phyloP scores from a whole-genome alignment of 2,797 vertebrate genomes.

The Acomys russatus region DNA sequence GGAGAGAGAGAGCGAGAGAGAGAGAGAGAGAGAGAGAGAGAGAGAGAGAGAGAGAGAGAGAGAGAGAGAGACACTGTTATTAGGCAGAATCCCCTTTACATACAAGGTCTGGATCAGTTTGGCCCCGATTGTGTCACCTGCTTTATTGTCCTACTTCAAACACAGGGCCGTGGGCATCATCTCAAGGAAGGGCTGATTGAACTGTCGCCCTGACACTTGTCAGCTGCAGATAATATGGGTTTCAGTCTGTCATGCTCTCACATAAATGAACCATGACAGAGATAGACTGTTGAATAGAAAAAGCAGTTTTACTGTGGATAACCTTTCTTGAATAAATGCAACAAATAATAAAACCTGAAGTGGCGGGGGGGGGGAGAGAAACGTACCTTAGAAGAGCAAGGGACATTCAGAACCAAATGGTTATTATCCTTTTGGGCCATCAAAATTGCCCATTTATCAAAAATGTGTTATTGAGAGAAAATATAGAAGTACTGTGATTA shows the following conservation, averaged over 20 bases:
- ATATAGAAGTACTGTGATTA: conserved; percentile 66
- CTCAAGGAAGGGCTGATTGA: conserved; percentile 88
- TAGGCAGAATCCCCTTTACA: conserved; percentile 87
- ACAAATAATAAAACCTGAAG: conserved; percentile 84
- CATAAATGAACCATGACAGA: conserved; percentile 88
- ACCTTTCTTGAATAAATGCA: conserved; percentile 85
- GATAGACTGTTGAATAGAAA: conserved; percentile 86
- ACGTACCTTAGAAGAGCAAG: conserved; percentile 72
- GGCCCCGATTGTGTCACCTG: conserved; percentile 86
- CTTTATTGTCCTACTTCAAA: conserved; percentile 88
- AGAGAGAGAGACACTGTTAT: conserved; percentile 76
- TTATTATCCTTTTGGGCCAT: conserved; percentile 80
- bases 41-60: conserved; percentile 47
- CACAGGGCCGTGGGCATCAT: conserved; percentile 85
- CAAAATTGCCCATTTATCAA: conserved; percentile 74
- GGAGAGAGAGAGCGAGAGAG: conserved; percentile 53
- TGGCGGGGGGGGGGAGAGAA: conserved; percentile 36
- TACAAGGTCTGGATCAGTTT: conserved; percentile 86
- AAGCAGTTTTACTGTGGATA: conserved; percentile 84
- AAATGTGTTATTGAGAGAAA: conserved; percentile 65
- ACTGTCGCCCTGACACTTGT: conserved; percentile 88
- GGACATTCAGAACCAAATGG: conserved; percentile 71
- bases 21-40: conserved; percentile 69
- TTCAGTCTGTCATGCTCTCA: conserved; percentile 88
- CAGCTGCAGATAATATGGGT: conserved; percentile 85